These are phyloP conservation scores for Gavia stellata DNA, from an alignment of 2,113 vertebrate species.

Conservation along the genomic window DNA sequence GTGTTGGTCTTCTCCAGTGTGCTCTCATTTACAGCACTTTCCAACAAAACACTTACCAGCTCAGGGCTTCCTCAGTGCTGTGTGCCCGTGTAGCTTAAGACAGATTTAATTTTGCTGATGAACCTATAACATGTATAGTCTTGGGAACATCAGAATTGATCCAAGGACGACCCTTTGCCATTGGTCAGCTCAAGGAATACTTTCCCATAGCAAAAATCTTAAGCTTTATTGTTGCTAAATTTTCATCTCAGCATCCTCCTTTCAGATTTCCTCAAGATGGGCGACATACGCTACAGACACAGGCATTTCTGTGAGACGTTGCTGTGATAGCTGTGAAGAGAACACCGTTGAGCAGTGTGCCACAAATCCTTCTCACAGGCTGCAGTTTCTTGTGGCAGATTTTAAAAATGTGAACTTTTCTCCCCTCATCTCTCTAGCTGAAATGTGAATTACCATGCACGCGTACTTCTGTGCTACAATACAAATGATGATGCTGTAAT, in stretches of 20 bases:
- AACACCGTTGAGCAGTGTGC: accelerated
- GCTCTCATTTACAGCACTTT: not conserved
- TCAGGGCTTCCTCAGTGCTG: not conserved
- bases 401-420: not conserved
- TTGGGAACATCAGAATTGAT: not conserved
- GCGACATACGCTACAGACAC: not conserved
- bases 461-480: not conserved
- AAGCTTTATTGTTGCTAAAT: not conserved
- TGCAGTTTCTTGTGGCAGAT: not conserved
- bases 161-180: not conserved
- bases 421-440: not conserved
- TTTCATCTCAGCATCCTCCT: not conserved
- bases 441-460: not conserved
- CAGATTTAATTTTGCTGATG: not conserved
- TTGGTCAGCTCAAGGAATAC: not conserved
- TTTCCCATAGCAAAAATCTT: not conserved
- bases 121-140: not conserved
- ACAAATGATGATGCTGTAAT: not conserved
- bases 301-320: not conserved
- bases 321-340: not conserved
- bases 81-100: not conserved
- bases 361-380: not conserved
- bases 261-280: not conserved
- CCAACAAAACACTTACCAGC: not conserved
- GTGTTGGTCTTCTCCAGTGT: not conserved